Conservation (phyloP, 2,797 vertebrate genomes). For the Manis javanica region DNA sequence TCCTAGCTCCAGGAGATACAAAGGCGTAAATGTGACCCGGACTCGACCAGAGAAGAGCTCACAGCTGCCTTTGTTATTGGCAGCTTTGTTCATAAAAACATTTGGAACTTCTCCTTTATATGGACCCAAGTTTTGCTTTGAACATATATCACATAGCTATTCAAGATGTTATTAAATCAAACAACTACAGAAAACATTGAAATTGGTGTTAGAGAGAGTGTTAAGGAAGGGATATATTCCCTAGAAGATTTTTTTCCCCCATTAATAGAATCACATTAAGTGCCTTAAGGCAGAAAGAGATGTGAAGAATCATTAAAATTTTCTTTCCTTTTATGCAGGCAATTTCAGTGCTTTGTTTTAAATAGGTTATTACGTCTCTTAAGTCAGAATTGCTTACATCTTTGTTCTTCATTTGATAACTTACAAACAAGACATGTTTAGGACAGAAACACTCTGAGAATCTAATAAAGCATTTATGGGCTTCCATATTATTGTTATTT, state of each 20-base stretch:
- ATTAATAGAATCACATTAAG: slow-evolving; percentile 43
- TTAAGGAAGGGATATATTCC: background rate
- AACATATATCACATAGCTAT: background rate
- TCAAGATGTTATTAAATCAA: slow-evolving; percentile 2
- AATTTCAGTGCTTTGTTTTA: slow-evolving; percentile 59
- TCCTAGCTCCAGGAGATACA: background rate
- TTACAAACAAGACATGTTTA: background rate
- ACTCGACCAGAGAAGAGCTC: background rate
- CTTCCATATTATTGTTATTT: background rate
- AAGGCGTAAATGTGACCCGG: background rate
- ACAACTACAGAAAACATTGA: slow-evolving; percentile 9
- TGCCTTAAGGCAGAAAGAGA: slow-evolving; percentile 29
- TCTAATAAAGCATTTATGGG: background rate
- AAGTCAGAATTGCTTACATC: slow-evolving; percentile 29
- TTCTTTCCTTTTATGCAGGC: slow-evolving; percentile 21
- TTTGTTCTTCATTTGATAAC: slow-evolving; percentile 55
- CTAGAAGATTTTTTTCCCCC: background rate
- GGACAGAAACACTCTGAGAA: background rate
- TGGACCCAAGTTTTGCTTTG: slow-evolving; percentile 8
- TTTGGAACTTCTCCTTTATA: background rate
- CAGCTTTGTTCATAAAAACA: background rate
- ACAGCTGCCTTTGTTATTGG: background rate
- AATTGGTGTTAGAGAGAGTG: background rate
- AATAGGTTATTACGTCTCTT: slow-evolving; percentile 39
- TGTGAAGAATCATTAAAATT: slow-evolving; percentile 24